phyloP scores from a whole-genome alignment of 2,113 vertebrate genomes.

The Sebastes fasciatus region DNA sequence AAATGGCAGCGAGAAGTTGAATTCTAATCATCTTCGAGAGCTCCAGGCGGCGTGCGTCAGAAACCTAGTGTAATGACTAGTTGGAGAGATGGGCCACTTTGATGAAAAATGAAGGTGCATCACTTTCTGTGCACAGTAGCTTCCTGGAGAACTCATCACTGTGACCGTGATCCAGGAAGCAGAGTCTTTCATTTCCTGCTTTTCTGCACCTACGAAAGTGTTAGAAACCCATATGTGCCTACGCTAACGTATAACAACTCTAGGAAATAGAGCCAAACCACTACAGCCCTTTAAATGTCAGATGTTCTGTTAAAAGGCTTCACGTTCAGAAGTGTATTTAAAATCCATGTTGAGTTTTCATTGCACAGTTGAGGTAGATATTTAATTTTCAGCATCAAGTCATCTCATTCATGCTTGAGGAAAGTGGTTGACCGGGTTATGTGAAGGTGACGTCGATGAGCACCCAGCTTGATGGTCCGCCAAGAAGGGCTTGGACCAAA shows the following conservation, averaged over 20 bases:
- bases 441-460: too few species aligned
- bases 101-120: slow-evolving; percentile 44
- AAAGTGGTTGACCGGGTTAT: too few species aligned
- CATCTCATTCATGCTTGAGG: too few species aligned
- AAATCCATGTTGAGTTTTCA: too few species aligned
- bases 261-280: too few species aligned
- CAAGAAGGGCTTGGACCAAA: slow-evolving; percentile 16
- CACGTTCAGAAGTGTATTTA: too few species aligned
- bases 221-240: too few species aligned
- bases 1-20: slow-evolving; percentile 48
- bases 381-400: too few species aligned
- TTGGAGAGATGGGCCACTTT: slow-evolving; percentile 25
- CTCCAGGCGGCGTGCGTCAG: slow-evolving; percentile 30
- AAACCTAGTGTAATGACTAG: slow-evolving; percentile 35
- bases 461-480: background rate
- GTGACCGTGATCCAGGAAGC: background rate
- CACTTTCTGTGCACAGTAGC: slow-evolving; percentile 5
- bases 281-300: too few species aligned
- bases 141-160: background rate
- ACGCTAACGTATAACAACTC: background rate
- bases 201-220: background rate
- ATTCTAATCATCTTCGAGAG: slow-evolving; percentile 50
- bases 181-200: background rate
- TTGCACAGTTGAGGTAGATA: too few species aligned
- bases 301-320: background rate